Percentiles rank a stretch among this genome's conserved stretches.
Conservation (phyloP, 2,797 vertebrate species). For the Gobionotothen gibberifrons region DNA sequence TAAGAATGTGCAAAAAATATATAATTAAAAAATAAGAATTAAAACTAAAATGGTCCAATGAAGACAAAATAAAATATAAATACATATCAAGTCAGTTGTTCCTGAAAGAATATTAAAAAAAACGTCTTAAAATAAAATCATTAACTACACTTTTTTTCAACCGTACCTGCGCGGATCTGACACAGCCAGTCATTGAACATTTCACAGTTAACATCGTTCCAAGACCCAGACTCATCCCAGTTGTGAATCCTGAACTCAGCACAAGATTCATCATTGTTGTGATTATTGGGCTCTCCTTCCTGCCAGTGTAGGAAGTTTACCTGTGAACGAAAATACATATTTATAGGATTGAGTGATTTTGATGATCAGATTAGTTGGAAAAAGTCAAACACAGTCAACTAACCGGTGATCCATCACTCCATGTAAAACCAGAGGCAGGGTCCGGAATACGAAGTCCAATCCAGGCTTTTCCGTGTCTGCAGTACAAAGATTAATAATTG, state of each 20-base stretch:
- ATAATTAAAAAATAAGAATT: too few species aligned
- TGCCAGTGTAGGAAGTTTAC: conserved; percentile 91
- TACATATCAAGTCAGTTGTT: not conserved
- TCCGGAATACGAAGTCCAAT: conserved; percentile 89
- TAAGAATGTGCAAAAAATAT: too few species aligned
- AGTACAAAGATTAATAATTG: not conserved
- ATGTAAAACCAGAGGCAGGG: conserved; percentile 86
- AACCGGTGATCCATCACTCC: conserved; percentile 92
- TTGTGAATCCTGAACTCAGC: conserved; percentile 76
- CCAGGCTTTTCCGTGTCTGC: conserved; percentile 85
- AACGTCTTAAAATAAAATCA: too few species aligned
- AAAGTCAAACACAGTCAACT: conserved; percentile 65
- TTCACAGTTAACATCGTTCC: conserved; percentile 93
- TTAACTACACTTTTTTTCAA: not conserved
- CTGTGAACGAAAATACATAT: conserved; percentile 68
- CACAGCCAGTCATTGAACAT: conserved; percentile 90
- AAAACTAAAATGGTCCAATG: too few species aligned
- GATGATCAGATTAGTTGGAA: not conserved
- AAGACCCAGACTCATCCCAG: conserved; percentile 65
- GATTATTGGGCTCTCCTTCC: conserved; percentile 93
- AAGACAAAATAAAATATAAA: too few species aligned
- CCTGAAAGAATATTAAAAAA: not conserved
- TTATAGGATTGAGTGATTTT: not conserved
- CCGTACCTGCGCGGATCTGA: conserved; percentile 91
- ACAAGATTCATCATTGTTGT: conserved; percentile 90